Evolutionary conservation across 2,113 vertebrate genomes (phyloP).

Genomic region (Lethenteron camtschaticum): DNA sequence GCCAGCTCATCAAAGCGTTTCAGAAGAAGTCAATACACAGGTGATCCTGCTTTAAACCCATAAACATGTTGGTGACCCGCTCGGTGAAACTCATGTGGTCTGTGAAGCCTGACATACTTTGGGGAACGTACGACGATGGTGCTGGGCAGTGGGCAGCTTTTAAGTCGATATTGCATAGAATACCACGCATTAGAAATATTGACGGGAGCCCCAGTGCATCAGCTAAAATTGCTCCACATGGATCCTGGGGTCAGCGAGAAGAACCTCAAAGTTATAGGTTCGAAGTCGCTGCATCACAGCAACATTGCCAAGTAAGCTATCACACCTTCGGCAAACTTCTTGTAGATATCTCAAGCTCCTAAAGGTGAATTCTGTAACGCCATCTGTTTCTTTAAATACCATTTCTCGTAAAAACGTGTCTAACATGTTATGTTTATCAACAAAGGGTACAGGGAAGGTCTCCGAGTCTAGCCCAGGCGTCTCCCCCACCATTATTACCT

Average conservation of each 20-base stretch:
- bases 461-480: slow-evolving; percentile 27
- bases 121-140: slow-evolving; percentile 37
- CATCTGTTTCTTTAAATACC: slow-evolving; percentile 19
- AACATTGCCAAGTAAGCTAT: slow-evolving; percentile 22
- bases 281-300: slow-evolving; percentile 25
- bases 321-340: slow-evolving; percentile 13
- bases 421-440: fast-evolving
- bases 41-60: slow-evolving; percentile 9
- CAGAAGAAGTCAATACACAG: slow-evolving; percentile 15
- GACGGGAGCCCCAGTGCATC: slow-evolving; percentile 31
- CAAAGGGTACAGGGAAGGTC: slow-evolving; percentile 19
- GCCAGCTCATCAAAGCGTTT: slow-evolving; percentile 19
- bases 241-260: slow-evolving; percentile 39
- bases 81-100: slow-evolving; percentile 38
- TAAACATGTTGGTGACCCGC: slow-evolving; percentile 31
- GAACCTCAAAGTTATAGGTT: slow-evolving; percentile 23
- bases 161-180: slow-evolving; percentile 30
- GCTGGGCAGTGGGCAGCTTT: slow-evolving; percentile 28
- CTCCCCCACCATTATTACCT: slow-evolving; percentile 20
- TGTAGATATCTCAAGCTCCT: neutral
- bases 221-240: slow-evolving; percentile 41
- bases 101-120: slow-evolving; percentile 11
- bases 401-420: neutral
- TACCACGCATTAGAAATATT: slow-evolving; percentile 33
- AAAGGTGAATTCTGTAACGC: neutral